Conservation (phyloP, 2,797 vertebrate species). For the Oreochromis mossambicus region DNA sequence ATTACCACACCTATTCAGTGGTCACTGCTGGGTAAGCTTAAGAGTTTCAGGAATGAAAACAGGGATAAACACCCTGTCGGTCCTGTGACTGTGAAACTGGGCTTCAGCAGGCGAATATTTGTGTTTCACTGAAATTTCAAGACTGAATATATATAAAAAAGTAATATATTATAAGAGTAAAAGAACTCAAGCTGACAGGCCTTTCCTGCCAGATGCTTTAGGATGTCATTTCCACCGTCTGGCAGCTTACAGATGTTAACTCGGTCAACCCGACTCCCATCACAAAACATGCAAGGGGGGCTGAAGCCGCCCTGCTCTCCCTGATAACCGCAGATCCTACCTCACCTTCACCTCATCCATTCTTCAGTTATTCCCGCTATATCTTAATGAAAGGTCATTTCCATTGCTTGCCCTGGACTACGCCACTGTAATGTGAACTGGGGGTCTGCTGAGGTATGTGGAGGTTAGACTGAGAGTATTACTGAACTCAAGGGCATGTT, state of each 20-base stretch:
- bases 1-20: constrained; percentile 6
- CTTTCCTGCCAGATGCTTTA: not conserved
- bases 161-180: not conserved
- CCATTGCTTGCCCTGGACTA: constrained; percentile 39
- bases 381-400: constrained; percentile 61
- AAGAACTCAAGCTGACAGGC: not conserved
- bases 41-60: not conserved
- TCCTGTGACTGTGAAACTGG: not conserved
- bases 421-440: constrained; percentile 55
- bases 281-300: constrained; percentile 19
- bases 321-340: constrained; percentile 56
- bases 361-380: constrained; percentile 50
- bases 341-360: constrained; percentile 66
- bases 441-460: constrained; percentile 43
- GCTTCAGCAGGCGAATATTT: not conserved
- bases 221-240: constrained; percentile 34
- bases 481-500: constrained; percentile 23
- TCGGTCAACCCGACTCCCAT: constrained; percentile 22
- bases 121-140: not conserved
- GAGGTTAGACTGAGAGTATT: constrained; percentile 42
- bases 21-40: not conserved
- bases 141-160: not conserved
- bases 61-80: not conserved
- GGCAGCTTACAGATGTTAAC: constrained; percentile 28
- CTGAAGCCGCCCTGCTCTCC: constrained; percentile 5